Evolutionary conservation across 92 coral and sea anemone species (phyloP), one percentile per base, ranked within the genome.

Genomic region (Diadumene lineata): DNA sequence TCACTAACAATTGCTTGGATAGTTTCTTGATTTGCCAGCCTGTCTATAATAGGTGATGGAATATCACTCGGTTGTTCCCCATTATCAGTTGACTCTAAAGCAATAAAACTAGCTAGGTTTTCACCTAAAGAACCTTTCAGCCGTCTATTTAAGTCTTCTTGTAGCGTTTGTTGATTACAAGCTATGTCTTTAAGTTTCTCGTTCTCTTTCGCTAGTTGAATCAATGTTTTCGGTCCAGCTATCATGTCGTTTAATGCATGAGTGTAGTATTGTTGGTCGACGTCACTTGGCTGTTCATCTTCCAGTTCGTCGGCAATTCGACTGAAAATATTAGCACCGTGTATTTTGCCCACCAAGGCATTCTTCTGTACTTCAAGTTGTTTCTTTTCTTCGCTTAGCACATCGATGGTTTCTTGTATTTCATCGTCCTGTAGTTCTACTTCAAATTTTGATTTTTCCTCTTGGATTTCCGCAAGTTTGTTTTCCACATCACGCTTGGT

Each of bases 391-490:
- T 76, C 82, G 27, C 43, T 53, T 10, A 88, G 68, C 11, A 84
- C 84, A 11, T 50, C 33, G 22, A 70, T 56, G 29, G 66, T 66
- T 61, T 87, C 87, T 50, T 80, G 79, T 29, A 92, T 72, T 73
- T 83, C 94, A 3, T 86, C 92, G 69, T 79, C 81, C 75, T 85
- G 89, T 6, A 86, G 57, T 63, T 82, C 86, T 18, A 89, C 56
- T 34, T 77, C 85, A 19, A 80, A 60, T 46, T 79, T 86, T 29
- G 70, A 67, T 46, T 71, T 84, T 32, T 88, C 63, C 21, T 81
- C 66, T 82, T 81, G 76, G 31, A 91, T 46, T 17, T 78, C 86
- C 50, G 82, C 64, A 32, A 90, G 60, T 43, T 76, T 63, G 11
- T 19, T 24, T 43, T 79, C 75, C 43, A 79, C 76, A 11, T 72